A percentile compares a stretch with the other conserved stretches of the same genome.
Evolutionary conservation across 2,888 invertebrate species (phyloP).

Genomic region (Melipona bicolor): DNA sequence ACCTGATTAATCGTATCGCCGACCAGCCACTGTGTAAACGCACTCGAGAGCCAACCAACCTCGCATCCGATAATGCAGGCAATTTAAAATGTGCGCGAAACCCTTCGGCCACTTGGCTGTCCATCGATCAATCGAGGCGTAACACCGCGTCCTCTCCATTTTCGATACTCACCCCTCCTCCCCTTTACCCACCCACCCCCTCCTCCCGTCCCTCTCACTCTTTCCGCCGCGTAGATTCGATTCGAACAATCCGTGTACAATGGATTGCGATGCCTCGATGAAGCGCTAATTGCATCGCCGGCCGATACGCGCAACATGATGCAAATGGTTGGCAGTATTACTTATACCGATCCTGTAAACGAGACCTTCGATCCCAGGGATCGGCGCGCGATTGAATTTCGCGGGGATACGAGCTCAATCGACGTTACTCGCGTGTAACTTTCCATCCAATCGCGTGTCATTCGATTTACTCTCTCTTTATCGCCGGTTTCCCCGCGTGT

Average conservation of each 20-base stretch:
- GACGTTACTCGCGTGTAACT: not conserved
- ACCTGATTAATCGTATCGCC: constrained; percentile 17
- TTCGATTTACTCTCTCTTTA: constrained; percentile 4
- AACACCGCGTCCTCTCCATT: constrained; percentile 43
- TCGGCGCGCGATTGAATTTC: constrained; percentile 35
- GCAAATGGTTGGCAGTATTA: constrained; percentile 43
- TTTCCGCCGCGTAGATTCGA: constrained; percentile 35
- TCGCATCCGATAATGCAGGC: constrained; percentile 21
- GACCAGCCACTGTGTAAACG: constrained; percentile 24
- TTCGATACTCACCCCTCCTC: not conserved
- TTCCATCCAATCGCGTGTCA: not conserved
- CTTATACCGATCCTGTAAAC: constrained; percentile 30
- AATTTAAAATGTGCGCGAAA: constrained; percentile 23
- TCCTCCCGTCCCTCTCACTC: not conserved
- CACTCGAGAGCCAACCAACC: not conserved
- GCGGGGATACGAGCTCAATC: not conserved
- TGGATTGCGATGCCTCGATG: constrained; percentile 74
- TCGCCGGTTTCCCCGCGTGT: not conserved
- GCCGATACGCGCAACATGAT: constrained; percentile 13
- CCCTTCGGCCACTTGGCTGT: not conserved
- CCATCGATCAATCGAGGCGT: constrained; percentile 35
- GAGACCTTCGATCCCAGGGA: constrained; percentile 27
- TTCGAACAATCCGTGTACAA: constrained; percentile 52
- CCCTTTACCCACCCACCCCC: not conserved
- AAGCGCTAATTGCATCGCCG: constrained; percentile 75